A percentile compares a stretch with the other conserved stretches of the same genome.
Conservation (phyloP, 2,888 invertebrate genomes). For the Syritta pipiens region DNA sequence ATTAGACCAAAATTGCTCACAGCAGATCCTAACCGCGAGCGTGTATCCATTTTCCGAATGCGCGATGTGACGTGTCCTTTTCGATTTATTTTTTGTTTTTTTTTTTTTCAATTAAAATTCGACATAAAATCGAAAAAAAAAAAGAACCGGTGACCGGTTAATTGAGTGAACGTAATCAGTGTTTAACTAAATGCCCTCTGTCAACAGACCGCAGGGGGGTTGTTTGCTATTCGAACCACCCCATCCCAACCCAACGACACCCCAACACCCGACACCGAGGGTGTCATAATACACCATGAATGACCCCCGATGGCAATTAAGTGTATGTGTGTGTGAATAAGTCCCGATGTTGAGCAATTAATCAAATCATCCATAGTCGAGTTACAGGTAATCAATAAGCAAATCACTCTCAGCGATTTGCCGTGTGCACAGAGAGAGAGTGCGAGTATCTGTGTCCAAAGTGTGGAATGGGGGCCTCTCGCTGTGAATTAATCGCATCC, state of each 20-base stretch:
- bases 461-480: too few species aligned
- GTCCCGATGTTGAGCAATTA: constrained; percentile 10
- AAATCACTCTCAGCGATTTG: background rate
- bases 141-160: background rate
- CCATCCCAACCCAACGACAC: too few species aligned
- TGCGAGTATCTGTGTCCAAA: too few species aligned
- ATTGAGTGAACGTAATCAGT: background rate
- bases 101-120: background rate
- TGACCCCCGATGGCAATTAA: constrained; percentile 22
- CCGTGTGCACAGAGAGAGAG: too few species aligned
- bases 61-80: too few species aligned
- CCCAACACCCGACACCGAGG: too few species aligned
- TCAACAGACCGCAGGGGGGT: constrained; percentile 4
- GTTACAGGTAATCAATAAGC: background rate
- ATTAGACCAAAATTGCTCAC: background rate
- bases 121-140: background rate
- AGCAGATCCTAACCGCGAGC: too few species aligned
- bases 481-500: constrained; percentile 1
- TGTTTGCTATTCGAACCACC: too few species aligned
- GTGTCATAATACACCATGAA: too few species aligned
- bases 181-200: background rate
- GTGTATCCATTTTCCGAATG: too few species aligned
- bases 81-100: too few species aligned
- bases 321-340: background rate
- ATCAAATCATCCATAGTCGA: constrained; percentile 9